Percentiles rank a stretch among this genome's conserved stretches.
Conservation (phyloP, 1,140 invertebrate species). For the Papilio glaucus region DNA sequence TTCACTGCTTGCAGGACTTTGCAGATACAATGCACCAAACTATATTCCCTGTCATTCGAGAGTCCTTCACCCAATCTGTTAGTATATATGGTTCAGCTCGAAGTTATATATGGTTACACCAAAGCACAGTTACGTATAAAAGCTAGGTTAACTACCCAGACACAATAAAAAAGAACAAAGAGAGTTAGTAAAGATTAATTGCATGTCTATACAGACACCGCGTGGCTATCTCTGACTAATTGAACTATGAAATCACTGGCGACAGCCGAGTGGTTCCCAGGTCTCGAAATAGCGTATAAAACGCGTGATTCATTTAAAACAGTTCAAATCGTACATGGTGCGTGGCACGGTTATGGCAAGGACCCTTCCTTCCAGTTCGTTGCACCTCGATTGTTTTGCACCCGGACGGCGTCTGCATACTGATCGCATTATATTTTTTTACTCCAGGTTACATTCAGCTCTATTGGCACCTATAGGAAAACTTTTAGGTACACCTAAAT, state of each 20-base stretch:
- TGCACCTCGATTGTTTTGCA: constrained; percentile 71
- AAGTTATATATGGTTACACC: too few relatives aligned
- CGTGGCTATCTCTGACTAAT: neutral
- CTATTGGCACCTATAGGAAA: constrained; percentile 21
- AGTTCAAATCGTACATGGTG: constrained; percentile 55
- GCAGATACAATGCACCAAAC: neutral
- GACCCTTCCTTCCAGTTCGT: constrained; percentile 72
- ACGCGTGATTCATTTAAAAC: constrained; percentile 59
- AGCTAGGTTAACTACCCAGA: constrained; percentile 8
- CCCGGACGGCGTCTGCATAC: constrained; percentile 68
- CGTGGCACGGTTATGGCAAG: constrained; percentile 64
- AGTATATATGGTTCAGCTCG: too few relatives aligned
- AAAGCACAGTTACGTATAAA: too few relatives aligned
- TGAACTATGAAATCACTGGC: constrained; percentile 34
- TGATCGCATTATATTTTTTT: constrained; percentile 55
- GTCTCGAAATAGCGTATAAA: constrained; percentile 50
- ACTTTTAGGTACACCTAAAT: neutral
- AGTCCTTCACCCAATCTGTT: too few relatives aligned
- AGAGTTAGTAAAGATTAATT: constrained; percentile 3
- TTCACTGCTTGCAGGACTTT: too few relatives aligned
- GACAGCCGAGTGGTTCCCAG: constrained; percentile 34
- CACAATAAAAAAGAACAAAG: constrained; percentile 17
- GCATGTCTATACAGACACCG: constrained; percentile 8
- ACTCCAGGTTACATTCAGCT: constrained; percentile 17
- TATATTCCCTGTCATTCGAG: too few relatives aligned